Conservation (phyloP, 2,797 vertebrate genomes). For the Oreortyx pictus region DNA sequence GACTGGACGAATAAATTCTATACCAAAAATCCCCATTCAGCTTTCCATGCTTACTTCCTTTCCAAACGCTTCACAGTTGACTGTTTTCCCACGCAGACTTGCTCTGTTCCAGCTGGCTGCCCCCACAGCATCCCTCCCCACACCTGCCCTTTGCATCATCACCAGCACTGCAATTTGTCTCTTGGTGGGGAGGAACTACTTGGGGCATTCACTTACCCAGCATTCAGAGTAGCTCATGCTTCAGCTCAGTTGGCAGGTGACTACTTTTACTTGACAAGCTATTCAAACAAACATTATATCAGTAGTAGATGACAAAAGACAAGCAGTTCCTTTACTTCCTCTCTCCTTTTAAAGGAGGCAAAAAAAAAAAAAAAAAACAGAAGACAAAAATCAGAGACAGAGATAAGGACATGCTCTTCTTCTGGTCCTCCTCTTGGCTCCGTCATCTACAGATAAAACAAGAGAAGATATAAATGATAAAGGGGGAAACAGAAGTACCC, state of each 20-base stretch:
- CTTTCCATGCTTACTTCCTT: not conserved
- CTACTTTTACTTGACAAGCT: not conserved
- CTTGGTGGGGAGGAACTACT: fast-evolving
- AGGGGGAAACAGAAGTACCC: not conserved
- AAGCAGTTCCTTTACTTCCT: not conserved
- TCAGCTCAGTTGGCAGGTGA: fast-evolving
- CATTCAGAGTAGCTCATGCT: fast-evolving
- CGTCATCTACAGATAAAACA: not conserved
- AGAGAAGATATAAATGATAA: not conserved
- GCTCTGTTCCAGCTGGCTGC: too few relatives aligned
- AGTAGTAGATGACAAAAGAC: not conserved
- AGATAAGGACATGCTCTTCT: not conserved
- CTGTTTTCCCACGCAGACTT: too few relatives aligned
- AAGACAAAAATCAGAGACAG: not conserved
- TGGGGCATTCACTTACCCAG: fast-evolving
- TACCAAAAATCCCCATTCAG: not conserved
- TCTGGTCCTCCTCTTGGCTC: not conserved
- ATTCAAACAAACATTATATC: not conserved
- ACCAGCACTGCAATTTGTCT: fast-evolving
- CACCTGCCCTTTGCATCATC: fast-evolving
- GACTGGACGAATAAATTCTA: not conserved
- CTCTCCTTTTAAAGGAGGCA: not conserved
- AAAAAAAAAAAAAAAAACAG: not conserved
- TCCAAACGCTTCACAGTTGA: not conserved
- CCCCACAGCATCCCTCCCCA: not conserved